Conservation (phyloP, 1,140 invertebrate genomes). For the Nephotettix cincticeps region DNA sequence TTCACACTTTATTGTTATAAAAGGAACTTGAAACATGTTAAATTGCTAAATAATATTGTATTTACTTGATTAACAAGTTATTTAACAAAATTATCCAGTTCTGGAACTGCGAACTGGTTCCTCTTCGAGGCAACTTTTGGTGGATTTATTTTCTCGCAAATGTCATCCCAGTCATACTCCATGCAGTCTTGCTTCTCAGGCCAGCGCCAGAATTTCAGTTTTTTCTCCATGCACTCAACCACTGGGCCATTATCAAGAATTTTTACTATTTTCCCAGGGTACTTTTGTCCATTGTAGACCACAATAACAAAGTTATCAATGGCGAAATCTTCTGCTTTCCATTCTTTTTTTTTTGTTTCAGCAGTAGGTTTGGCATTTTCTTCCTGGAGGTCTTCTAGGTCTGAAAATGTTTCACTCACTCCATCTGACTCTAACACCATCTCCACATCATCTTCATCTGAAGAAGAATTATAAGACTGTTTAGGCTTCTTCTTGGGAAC, state of each 20-base stretch:
- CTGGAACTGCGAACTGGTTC: too few species aligned
- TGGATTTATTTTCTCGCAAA: too few species aligned
- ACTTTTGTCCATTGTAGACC: constrained; percentile 14
- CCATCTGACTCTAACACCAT: constrained; percentile 16
- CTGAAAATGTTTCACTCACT: constrained; percentile 19
- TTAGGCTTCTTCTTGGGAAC: constrained; percentile 14
- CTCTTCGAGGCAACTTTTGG: too few species aligned
- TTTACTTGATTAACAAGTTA: too few species aligned
- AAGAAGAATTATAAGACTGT: constrained; percentile 12
- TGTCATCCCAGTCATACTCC: too few species aligned
- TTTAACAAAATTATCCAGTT: too few species aligned
- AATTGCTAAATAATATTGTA: too few species aligned
- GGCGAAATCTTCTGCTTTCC: background rate
- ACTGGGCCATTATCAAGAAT: background rate
- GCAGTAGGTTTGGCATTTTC: constrained; percentile 2
- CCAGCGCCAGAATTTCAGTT: constrained; percentile 22
- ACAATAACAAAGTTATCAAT: constrained; percentile 2
- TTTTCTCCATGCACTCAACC: constrained; percentile 13
- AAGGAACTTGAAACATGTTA: too few species aligned
- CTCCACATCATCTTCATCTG: constrained; percentile 20
- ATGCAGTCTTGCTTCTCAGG: too few species aligned
- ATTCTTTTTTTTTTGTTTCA: background rate
- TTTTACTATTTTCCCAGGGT: background rate
- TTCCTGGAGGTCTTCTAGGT: constrained; percentile 17
- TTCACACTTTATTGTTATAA: too few species aligned